Evolutionary conservation across 2,113 vertebrate species (phyloP), one percentile per base, ranked within the genome.

Genomic region (Myxocyprinus asiaticus): DNA sequence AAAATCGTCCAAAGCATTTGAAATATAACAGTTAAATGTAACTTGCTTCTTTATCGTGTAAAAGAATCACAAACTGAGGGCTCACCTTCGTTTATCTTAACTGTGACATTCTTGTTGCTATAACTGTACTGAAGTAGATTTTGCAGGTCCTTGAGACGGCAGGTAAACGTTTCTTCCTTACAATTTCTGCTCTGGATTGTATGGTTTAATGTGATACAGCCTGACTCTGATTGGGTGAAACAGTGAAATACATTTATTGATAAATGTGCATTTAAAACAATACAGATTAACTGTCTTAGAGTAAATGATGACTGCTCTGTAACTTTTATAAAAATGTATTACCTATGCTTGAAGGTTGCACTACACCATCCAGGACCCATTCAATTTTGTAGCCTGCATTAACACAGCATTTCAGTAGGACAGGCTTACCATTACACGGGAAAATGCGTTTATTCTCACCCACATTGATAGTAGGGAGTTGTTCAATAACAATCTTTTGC

Each of bases 401-500:
- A 48, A 62, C 56, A 73, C 43, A 48, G 45, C 55, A 62, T 59
- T 10, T 73, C 5, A 73, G 15, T 8, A 11, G 10, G 7, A 61
- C 6, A 48, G 0, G 5, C 6, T 0, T 62, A 8, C n/a, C 9
- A 9, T 48, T 2, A 73, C 71, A 73, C 3, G n/a, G 10, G 5
- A 62, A 8, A 73, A 14, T 4, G 5, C 55, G 14, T 45, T 67
- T 3, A 66, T 43, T 4, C 0, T 42, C 11, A 22, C 51, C n/a
- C 4, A 85, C 74, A 69, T 6, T 64, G 14, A 91, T 48, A 75
- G 42, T 78, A 3, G 90, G 90, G 14, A 83, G 85, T 42, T 55
- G 4, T 50, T 9, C 15, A 73, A 92, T 85, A 3, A 14, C 7
- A n/a, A 90, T 47, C 4, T 0, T 0, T 75, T 83, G 80, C 0